phyloP scores from a whole-genome alignment of 2,888 invertebrate species.

The Anthophora plumipes region DNA sequence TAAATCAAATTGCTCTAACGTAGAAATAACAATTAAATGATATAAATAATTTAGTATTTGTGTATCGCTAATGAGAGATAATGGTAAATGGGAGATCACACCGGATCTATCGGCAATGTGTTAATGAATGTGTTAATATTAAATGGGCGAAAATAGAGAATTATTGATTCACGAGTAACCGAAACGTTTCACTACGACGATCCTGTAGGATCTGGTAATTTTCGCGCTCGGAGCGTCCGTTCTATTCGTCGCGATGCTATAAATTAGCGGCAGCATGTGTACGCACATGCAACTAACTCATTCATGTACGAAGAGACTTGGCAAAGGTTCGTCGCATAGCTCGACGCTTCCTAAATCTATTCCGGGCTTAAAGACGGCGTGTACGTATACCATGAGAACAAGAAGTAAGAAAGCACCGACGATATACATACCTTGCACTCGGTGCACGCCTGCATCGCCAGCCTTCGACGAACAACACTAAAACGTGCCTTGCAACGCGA shows the following conservation, averaged over 20 bases:
- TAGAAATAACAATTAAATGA: too few relatives aligned
- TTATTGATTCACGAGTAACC: slow-evolving; percentile 33
- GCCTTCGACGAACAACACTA: slow-evolving; percentile 38
- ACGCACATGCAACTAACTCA: slow-evolving; percentile 79
- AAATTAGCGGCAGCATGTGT: slow-evolving; percentile 82
- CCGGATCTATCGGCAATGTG: too few relatives aligned
- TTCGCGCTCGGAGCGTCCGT: slow-evolving; percentile 39
- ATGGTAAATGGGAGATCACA: too few relatives aligned
- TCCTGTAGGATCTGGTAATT: slow-evolving; percentile 26
- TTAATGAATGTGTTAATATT: not conserved
- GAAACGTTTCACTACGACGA: slow-evolving; percentile 55
- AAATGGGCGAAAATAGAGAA: not conserved
- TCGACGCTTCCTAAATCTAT: slow-evolving; percentile 81
- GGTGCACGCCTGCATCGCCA: slow-evolving; percentile 38
- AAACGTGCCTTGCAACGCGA: slow-evolving; percentile 41
- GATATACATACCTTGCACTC: slow-evolving; percentile 44
- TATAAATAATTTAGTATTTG: too few relatives aligned
- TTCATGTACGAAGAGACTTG: slow-evolving; percentile 81
- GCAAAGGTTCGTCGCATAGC: slow-evolving; percentile 78
- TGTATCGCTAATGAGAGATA: too few relatives aligned
- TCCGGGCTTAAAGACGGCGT: slow-evolving; percentile 75
- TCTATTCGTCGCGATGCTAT: slow-evolving; percentile 68
- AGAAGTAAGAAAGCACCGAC: slow-evolving; percentile 39
- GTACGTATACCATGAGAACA: slow-evolving; percentile 49
- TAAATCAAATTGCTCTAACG: too few relatives aligned